Evolutionary conservation across 1,140 invertebrate species (phyloP), one percentile per base, ranked within the genome.

Genomic region (Camponotus vicinus): DNA sequence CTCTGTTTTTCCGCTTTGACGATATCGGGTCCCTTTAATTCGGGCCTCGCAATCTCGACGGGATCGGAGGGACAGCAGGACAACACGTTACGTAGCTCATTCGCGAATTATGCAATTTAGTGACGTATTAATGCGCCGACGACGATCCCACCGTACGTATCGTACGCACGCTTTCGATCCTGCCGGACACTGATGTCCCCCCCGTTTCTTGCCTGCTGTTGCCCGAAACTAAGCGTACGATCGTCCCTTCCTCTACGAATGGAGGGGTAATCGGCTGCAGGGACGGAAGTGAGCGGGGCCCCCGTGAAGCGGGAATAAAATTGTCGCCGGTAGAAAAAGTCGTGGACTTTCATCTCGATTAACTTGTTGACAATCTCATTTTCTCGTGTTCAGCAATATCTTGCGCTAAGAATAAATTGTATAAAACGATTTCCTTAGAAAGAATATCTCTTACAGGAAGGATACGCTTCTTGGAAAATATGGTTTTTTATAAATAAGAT

Each of bases 141-240:
- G 52, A 71, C 40, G 73, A 59, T 37, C 27, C 59, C 78, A 52
- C 49, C 37, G 55, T 49, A 61, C 55, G 37, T 9, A 18, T 27
- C 27, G 18, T 52, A 73, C 55, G 57, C 83, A 27, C 86, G 85
- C 86, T 83, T 82, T 61, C 71, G 77, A 88, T 85, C 75, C 63
- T 66, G 67, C 84, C 90, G 89, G 80, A 90, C 88, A 88, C 91
- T 90, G 91, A 88, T 92, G 88, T 18, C 13, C 4, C 89, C 85
- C 86, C 86, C 89, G 91, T 92, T 92, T 91, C 92, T 93, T 91
- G 90, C 88, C 55, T 27, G 79, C 57, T 82, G 67, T 83, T 61
- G 55, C 57, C 91, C 92, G 88, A 93, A 93, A 93, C 93, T 92
- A 90, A 92, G 87, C 92, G 88, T 86, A 85, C 90, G 89, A 88